Percentiles rank a stretch among this genome's conserved stretches.
phyloP scores from a whole-genome alignment of 2,113 vertebrate species.

The Chloropsis cyanopogon region DNA sequence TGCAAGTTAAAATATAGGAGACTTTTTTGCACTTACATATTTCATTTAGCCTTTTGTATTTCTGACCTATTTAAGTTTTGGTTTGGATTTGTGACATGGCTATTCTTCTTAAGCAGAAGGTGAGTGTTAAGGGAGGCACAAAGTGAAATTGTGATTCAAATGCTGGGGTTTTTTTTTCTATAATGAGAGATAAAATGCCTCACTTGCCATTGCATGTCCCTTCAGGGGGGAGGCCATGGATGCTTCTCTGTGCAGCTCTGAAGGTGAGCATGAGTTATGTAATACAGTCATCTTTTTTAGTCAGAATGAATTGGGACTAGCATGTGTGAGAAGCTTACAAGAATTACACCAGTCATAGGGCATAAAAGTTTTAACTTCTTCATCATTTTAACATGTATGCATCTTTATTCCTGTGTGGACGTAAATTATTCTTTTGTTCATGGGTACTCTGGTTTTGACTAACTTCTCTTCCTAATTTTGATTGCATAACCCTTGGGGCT shows the following conservation, averaged over 20 bases:
- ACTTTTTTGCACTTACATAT: not conserved
- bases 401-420: not conserved
- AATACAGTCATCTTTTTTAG: not conserved
- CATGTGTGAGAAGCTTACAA: not conserved
- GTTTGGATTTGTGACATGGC: not conserved
- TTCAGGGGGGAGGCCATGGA: not conserved
- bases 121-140: not conserved
- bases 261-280: not conserved
- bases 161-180: not conserved
- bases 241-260: not conserved
- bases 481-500: conserved; percentile 25
- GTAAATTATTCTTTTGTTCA: not conserved
- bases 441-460: conserved; percentile 31
- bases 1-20: not conserved
- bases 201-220: not conserved
- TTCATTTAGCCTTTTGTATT: not conserved
- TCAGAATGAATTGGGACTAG: not conserved
- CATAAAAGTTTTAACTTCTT: conserved; percentile 3
- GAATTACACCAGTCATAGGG: not conserved
- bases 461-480: conserved; percentile 53
- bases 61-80: not conserved
- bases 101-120: not conserved
- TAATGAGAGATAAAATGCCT: not conserved
- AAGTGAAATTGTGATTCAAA: not conserved
- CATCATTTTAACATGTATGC: not conserved